Evolutionary conservation across 2,113 vertebrate species (phyloP), one percentile per base, ranked within the genome.

Genomic region (Nycticryphes semicollaris): DNA sequence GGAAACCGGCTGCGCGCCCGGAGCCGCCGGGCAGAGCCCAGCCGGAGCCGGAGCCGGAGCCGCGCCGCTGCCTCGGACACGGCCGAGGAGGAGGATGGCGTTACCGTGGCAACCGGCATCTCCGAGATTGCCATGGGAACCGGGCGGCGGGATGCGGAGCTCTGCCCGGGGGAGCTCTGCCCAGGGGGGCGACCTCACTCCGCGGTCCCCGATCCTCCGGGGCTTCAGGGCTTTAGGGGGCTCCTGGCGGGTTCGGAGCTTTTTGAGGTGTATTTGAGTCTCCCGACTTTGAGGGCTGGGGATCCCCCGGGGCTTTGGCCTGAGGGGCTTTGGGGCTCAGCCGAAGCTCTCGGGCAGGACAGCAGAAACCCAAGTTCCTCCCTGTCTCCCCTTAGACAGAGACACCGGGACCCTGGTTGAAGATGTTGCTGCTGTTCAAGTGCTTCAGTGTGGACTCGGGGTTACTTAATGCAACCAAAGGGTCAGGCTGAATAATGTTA

Each of bases 31-130:
- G 59, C 74, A 69, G 69, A 96, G 79, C 93, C 37, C 86, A 21
- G 39, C 39, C 39, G 39, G 39, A 39, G 39, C 39, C 39, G 39
- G 39, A 39, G 33, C 62, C 78, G 74, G 81, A 51, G 67, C 74
- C 80, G 48, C 39, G 78, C 92, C 74, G 88, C 87, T 74, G 92
- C 70, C 94, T 95, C 97, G 93, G 95, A 96, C 95, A 84, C 90
- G 90, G 93, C 88, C 94, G 96, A 94, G 94, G 94, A 93, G 97
- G 97, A 97, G 96, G 96, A 97, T 95, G 97, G 94, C 69, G 97
- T 97, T 97, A 91, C 96, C 96, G 45, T 96, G 96, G 96, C 95
- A 97, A 97, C 97, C 95, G 86, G 93, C 93, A 95, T 96, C 97
- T 95, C 86, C 90, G 96, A 50, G 90, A 96, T 97, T 95, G 93